Evolutionary conservation across 2,113 vertebrate species (phyloP).

Genomic region (Parotia lawesii): DNA sequence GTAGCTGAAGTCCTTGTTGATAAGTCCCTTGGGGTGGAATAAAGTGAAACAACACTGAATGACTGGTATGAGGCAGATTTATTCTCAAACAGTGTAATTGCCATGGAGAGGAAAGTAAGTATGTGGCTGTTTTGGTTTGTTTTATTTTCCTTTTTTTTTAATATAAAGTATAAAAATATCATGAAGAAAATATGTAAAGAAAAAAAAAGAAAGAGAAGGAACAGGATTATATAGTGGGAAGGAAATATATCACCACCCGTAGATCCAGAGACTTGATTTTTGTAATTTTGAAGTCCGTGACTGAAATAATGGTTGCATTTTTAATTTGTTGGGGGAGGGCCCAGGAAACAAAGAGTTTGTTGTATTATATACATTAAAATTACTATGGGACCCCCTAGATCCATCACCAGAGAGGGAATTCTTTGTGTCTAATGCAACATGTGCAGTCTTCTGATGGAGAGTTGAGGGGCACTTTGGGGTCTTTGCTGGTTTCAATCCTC

Average conservation of each 20-base stretch:
- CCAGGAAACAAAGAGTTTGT: not conserved
- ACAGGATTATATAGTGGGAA: not conserved
- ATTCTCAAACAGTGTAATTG: not conserved
- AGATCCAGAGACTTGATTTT: not conserved
- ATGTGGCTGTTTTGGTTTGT: rapidly evolving
- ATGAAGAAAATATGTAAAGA: not conserved
- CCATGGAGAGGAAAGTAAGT: not conserved
- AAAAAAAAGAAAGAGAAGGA: not conserved
- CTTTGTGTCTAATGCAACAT: not conserved
- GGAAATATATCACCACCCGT: not conserved
- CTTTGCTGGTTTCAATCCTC: not conserved
- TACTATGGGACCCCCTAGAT: not conserved
- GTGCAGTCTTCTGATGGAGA: not conserved
- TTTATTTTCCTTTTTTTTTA: not conserved
- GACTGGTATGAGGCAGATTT: not conserved
- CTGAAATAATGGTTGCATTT: not conserved
- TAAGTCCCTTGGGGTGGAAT: not conserved
- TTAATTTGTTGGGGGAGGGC: not conserved
- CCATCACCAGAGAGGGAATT: not conserved
- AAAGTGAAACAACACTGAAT: not conserved
- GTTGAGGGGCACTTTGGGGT: rapidly evolving
- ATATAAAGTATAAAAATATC: not conserved
- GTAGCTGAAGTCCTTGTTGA: not conserved
- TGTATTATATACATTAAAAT: not conserved
- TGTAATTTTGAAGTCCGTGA: not conserved